These are phyloP conservation scores for Chelidonichthys spinosus DNA, from an alignment of 2,797 vertebrate species.

Conservation along the genomic window DNA sequence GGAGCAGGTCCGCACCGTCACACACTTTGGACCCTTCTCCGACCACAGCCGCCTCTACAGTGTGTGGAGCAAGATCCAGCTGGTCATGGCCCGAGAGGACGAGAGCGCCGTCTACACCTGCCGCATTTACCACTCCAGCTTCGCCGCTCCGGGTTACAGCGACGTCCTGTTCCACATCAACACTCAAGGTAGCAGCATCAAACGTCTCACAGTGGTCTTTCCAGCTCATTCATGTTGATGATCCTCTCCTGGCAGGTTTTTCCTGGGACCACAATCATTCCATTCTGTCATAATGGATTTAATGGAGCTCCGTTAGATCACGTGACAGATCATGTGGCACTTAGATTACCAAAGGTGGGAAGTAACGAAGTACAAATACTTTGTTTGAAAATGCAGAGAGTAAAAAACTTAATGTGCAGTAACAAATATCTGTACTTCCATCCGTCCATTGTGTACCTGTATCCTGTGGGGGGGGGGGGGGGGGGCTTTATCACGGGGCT, in stretches of 20 bases:
- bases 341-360: background rate
- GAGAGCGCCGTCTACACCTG: slow-evolving; percentile 71
- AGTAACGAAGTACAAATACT: too few relatives aligned
- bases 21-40: slow-evolving; percentile 71
- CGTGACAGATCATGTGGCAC: background rate
- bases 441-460: too few relatives aligned
- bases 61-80: slow-evolving; percentile 75
- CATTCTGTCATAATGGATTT: background rate
- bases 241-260: background rate
- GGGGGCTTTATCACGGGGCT: too few relatives aligned
- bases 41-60: slow-evolving; percentile 63
- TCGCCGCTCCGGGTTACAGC: slow-evolving; percentile 57
- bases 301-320: background rate
- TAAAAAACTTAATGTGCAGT: too few relatives aligned
- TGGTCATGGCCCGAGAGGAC: slow-evolving; percentile 68
- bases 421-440: too few relatives aligned
- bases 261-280: too few relatives aligned
- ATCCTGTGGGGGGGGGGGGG: too few relatives aligned
- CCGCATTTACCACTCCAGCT: slow-evolving; percentile 72
- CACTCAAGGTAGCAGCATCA: slow-evolving; percentile 62
- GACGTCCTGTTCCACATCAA: slow-evolving; percentile 75
- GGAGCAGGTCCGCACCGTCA: slow-evolving; percentile 43
- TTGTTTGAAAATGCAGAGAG: too few relatives aligned
- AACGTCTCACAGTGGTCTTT: background rate
- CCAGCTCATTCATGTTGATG: background rate